Conservation (phyloP, 2,113 vertebrate species). For the Lophotis ruficrista region DNA sequence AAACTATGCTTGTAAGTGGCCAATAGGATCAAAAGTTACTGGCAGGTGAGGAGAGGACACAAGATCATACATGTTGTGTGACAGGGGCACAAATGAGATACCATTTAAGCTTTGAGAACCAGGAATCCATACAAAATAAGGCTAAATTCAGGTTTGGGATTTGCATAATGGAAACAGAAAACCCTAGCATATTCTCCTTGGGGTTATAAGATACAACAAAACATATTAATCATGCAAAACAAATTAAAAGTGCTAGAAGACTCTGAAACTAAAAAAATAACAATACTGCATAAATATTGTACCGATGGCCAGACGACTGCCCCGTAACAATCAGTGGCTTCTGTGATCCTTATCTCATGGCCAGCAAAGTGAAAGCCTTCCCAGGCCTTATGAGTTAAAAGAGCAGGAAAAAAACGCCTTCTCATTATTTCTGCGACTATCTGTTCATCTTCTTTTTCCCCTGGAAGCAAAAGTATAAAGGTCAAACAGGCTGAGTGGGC, state of each 20-base stretch:
- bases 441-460: slow-evolving; percentile 64
- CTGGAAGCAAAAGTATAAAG: slow-evolving; percentile 25
- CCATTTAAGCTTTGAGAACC: background rate
- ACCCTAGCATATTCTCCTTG: background rate
- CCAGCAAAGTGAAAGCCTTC: slow-evolving; percentile 88
- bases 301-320: slow-evolving; percentile 96
- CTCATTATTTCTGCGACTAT: slow-evolving; percentile 84
- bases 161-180: background rate
- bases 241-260: background rate
- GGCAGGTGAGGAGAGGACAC: background rate
- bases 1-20: background rate
- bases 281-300: background rate
- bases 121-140: background rate
- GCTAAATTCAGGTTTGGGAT: background rate
- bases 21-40: background rate
- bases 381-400: slow-evolving; percentile 79
- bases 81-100: background rate
- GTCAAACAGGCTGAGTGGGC: background rate
- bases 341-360: slow-evolving; percentile 88
- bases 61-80: background rate
- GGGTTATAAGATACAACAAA: background rate
- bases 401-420: slow-evolving; percentile 80
- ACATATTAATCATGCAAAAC: background rate
- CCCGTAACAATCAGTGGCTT: slow-evolving; percentile 88
- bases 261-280: background rate